Conservation (phyloP, 2,888 invertebrate genomes). For the Capitulum mitella region DNA sequence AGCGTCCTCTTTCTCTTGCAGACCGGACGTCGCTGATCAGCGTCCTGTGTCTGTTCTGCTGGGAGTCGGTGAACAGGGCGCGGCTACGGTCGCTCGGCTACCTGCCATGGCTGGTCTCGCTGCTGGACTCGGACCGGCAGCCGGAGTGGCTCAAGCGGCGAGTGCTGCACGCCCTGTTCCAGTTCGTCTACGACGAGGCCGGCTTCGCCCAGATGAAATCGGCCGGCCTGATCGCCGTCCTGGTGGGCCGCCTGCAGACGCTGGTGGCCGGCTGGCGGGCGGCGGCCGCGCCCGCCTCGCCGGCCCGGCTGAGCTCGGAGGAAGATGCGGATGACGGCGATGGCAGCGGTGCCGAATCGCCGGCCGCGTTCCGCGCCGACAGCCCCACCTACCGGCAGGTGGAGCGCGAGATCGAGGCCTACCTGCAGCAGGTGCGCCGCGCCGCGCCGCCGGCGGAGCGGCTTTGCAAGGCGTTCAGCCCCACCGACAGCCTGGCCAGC, state of each 20-base stretch:
- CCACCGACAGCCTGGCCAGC: conserved; percentile 21
- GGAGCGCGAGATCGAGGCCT: background rate
- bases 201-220: background rate
- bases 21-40: background rate
- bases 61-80: conserved; percentile 16
- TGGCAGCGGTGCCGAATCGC: background rate
- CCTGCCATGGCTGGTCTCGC: background rate
- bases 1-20: background rate
- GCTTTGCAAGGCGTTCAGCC: background rate
- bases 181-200: conserved; percentile 19
- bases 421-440: conserved; percentile 9
- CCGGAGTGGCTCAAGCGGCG: conserved; percentile 1
- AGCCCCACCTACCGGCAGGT: conserved; percentile 20
- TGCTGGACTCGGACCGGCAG: background rate
- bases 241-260: background rate
- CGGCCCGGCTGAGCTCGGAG: background rate
- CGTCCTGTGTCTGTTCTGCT: conserved; percentile 5
- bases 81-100: conserved; percentile 1
- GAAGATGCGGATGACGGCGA: background rate
- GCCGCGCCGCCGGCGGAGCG: background rate
- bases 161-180: conserved; percentile 19
- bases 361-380: background rate
- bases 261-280: background rate
- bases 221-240: background rate
- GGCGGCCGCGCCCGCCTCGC: background rate